Percentiles rank a stretch among this genome's conserved stretches.
Evolutionary conservation across 2,888 invertebrate species (phyloP).

Genomic region (Scaptomyza reducta): DNA sequence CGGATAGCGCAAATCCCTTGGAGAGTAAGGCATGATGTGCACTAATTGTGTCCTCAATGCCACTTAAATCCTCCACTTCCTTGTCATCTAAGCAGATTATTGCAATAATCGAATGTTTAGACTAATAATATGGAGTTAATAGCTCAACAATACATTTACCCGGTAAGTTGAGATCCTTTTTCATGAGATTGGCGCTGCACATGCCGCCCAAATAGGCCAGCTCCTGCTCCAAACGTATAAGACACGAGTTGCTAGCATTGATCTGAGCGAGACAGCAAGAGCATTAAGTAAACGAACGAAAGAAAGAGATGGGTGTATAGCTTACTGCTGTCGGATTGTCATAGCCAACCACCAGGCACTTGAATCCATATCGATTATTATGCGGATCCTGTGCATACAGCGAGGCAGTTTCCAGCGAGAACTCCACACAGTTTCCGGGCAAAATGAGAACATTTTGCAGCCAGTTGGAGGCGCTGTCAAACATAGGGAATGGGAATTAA

Average conservation of each 20-base stretch:
- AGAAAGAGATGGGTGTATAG: background rate
- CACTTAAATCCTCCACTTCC: slow-evolving; percentile 89
- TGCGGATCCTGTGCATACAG: slow-evolving; percentile 96
- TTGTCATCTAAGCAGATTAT: slow-evolving; percentile 85
- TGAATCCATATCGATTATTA: slow-evolving; percentile 91
- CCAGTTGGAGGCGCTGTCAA: slow-evolving; percentile 86
- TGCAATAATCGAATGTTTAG: background rate
- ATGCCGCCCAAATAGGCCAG: slow-evolving; percentile 95
- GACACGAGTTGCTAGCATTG: slow-evolving; percentile 82
- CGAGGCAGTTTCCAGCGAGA: slow-evolving; percentile 97
- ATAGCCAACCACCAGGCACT: slow-evolving; percentile 91
- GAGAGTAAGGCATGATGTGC: slow-evolving; percentile 89
- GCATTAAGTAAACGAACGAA: background rate
- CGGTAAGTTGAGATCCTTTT: slow-evolving; percentile 90
- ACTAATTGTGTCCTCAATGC: slow-evolving; percentile 87
- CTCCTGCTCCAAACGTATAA: slow-evolving; percentile 92
- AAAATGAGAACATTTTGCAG: slow-evolving; percentile 93
- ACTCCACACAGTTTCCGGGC: slow-evolving; percentile 97
- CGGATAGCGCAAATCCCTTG: slow-evolving; percentile 94
- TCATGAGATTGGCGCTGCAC: slow-evolving; percentile 95
- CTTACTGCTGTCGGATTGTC: slow-evolving; percentile 88
- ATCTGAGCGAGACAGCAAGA: slow-evolving; percentile 65
- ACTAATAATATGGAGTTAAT: background rate
- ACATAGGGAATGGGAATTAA: background rate
- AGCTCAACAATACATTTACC: slow-evolving; percentile 64